Conservation (phyloP, 2,113 vertebrate genomes). For the Zosterops pallidus region DNA sequence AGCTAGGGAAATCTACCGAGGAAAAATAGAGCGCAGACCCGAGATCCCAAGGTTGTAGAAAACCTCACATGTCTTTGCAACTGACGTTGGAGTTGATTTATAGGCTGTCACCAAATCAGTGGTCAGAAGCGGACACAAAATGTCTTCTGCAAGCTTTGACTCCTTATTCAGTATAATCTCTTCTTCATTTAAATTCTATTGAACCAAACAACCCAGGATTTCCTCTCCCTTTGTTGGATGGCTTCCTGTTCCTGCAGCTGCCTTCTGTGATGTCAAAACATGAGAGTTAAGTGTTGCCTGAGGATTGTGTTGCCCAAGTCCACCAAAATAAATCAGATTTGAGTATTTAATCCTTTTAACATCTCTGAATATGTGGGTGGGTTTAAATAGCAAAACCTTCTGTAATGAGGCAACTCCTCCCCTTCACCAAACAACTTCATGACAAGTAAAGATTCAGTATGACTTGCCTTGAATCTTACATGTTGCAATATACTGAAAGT, state of each 20-base stretch:
- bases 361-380: not conserved
- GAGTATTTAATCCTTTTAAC: not conserved
- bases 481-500: not conserved
- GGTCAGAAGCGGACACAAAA: constrained; percentile 20
- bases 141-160: constrained; percentile 40
- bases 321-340: constrained; percentile 23
- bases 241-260: constrained; percentile 56
- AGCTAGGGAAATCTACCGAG: not conserved
- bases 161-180: constrained; percentile 32
- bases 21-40: not conserved
- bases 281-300: not conserved
- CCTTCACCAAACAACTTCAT: not conserved
- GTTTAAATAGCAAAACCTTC: not conserved
- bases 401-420: not conserved
- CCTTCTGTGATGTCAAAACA: constrained; percentile 35
- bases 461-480: not conserved
- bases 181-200: constrained; percentile 56
- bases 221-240: constrained; percentile 41
- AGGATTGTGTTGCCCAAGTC: not conserved
- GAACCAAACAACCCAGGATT: constrained; percentile 44
- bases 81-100: constrained; percentile 20
- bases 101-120: not conserved
- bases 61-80: not conserved
- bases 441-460: not conserved
- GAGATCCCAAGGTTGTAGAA: not conserved